Base-by-base conservation (phyloP, 2,797 vertebrate genomes). In the Sylvia borin region DNA sequence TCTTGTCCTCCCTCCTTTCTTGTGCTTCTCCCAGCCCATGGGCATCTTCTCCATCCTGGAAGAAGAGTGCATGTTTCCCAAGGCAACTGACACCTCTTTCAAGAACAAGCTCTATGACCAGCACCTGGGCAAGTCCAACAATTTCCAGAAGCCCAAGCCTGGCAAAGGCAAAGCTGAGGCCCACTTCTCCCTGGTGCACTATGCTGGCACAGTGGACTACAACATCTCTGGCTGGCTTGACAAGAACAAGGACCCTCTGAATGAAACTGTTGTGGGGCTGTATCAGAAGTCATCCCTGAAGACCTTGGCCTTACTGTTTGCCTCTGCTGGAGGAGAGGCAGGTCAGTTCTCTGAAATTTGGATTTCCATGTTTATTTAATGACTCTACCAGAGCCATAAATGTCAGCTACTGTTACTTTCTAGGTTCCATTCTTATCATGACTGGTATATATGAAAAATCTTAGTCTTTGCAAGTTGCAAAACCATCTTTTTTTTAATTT, bases 211-310 rank as follows among this genome's bases (percentile, higher is more conserved):
- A 0, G 99, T 99, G 94, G 98, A 99, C 90, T 99, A 99, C 97
- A 99, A 99, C 78, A 98, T 99, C 31, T 0, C 5, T 15, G 98
- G 99, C 32, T 99, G 99, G 99, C 97, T 99, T 6, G 98, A 99
- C 48, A 99, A 99, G 97, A 99, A 99, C 96, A 99, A 99, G 97
- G 99, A 99, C 18, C 98, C 99, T 24, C 64, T 99, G 96, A 99
- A 99, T 4, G 98, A 99, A 67, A 98, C 98, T 4, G 97, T 99
- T 22, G 16, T 99, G 3, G 98, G 98, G 55, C 89, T 99, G 3
- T 99, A 98, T 73, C 98, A 98, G 96, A 99, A 98, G 40, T 98
- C 98, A 27, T 96, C 98, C 19, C 5, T 98, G 58, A 99, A 99
- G 83, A 98, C 99, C 5, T 47, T 99, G 79, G 94, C 97, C 7